Evolutionary conservation across 2,888 invertebrate genomes (phyloP).

Genomic region (Pinctada fucata): DNA sequence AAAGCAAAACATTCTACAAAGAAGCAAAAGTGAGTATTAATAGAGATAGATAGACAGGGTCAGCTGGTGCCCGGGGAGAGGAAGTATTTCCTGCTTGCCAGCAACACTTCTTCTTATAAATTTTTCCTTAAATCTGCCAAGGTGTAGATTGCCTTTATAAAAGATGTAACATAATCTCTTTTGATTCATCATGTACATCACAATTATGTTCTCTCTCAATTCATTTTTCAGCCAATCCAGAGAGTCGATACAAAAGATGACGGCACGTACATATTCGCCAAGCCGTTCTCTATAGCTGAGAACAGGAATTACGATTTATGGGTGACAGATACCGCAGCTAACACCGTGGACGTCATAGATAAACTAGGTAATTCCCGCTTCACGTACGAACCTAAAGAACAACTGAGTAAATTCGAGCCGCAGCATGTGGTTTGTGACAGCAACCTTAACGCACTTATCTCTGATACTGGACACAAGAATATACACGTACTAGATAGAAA

Average conservation of each 20-base stretch:
- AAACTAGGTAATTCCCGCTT: slow-evolving; percentile 6
- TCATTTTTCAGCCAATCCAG: background rate
- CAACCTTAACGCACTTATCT: slow-evolving; percentile 16
- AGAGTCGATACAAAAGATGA: slow-evolving; percentile 5
- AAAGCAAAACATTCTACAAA: too few species aligned
- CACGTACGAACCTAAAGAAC: slow-evolving; percentile 10
- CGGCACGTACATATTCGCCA: slow-evolving; percentile 10
- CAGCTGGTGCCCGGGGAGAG: too few species aligned
- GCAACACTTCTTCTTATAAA: too few species aligned
- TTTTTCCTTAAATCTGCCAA: too few species aligned
- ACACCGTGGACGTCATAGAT: slow-evolving; percentile 8
- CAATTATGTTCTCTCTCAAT: too few species aligned
- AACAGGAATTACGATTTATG: slow-evolving; percentile 20
- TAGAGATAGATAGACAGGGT: too few species aligned
- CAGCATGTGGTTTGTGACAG: slow-evolving; percentile 7
- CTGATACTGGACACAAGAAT: slow-evolving; percentile 4
- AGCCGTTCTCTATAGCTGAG: slow-evolving; percentile 7
- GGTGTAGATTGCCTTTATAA: too few species aligned
- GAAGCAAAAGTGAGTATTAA: too few species aligned
- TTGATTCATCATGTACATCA: too few species aligned
- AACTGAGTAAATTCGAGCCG: slow-evolving; percentile 8
- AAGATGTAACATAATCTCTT: too few species aligned
- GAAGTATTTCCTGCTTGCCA: too few species aligned
- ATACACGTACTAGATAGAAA: slow-evolving; percentile 22
- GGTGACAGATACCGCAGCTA: slow-evolving; percentile 1